Base-by-base conservation (phyloP, 2,797 vertebrate species). In the Rachycentron canadum region DNA sequence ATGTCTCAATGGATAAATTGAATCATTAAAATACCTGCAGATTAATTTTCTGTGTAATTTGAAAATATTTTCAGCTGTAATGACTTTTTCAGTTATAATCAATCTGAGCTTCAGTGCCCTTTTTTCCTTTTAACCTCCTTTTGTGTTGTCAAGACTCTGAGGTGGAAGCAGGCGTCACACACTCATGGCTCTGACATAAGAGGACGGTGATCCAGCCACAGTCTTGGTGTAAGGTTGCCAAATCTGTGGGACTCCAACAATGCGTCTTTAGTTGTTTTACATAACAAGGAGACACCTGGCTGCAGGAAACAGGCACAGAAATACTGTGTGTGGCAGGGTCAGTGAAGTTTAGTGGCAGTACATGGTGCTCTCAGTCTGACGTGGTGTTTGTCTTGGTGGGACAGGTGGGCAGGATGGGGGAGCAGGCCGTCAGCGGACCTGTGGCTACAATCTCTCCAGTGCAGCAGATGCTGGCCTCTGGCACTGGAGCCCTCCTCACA, bases 391-490 rank as follows among this genome's bases (percentile, higher is more conserved):
- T 50, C 71, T 49, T 32, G 49, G 6, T 69, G 36, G 85, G 87
- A 70, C 92, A 96, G 96, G 90, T 86, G 73, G 76, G 53, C 91
- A 69, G 78, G 91, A 99, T 99, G 97, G 95, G 90, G 7, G 96
- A 97, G 71, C 91, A 92, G 86, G 43, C 55, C 0, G 36, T 72
- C 2, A 76, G 75, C 3, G 50, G 79, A 61, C 49, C 90, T 0
- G 87, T 83, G 40, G 88, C 89, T 81, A 94, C 93, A 78, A 98
- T 99, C 76, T 97, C 97, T n/a, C 97, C 96, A 0, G 78, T 97
- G 90, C 98, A 99, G 88, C 98, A 99, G 91, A 97, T 99, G 95
- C 85, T 99, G 95, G 97, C 97, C 13, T 99, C 98, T 0, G 96
- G 98, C 59, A 95, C 96, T 0, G 98, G 98, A 9, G 97, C 97